Evolutionary conservation across 1,140 invertebrate genomes (phyloP).

Genomic region (Rhopalosiphum padi): DNA sequence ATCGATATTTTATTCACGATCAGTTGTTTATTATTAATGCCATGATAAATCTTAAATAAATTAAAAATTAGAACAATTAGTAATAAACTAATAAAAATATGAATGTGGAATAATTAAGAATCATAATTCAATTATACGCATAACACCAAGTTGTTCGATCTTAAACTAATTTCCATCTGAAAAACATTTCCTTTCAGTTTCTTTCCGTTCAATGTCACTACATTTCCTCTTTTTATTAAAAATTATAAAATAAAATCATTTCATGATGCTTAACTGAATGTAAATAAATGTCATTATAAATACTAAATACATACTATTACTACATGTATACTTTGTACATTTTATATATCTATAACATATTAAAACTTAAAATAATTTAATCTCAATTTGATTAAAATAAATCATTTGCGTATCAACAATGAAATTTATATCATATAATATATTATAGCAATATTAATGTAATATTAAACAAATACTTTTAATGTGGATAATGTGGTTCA

Average conservation of each 20-base stretch:
- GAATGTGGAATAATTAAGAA: neutral
- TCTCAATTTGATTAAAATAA: neutral
- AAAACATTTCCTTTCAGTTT: neutral
- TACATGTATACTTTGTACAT: neutral
- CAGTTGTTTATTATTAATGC: neutral
- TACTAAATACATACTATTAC: neutral
- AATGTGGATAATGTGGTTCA: neutral
- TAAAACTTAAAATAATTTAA: neutral
- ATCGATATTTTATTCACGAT: neutral
- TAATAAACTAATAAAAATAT: neutral
- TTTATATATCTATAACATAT: neutral
- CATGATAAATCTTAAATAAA: neutral
- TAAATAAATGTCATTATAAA: neutral
- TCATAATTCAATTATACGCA: neutral
- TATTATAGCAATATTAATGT: too few relatives aligned
- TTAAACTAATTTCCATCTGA: neutral
- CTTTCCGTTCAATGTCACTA: neutral
- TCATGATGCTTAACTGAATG: neutral
- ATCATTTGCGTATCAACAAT: neutral
- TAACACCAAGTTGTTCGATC: neutral
- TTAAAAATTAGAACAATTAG: neutral
- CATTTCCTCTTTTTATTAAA: neutral
- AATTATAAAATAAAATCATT: conserved; percentile 9
- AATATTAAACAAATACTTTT: too few relatives aligned
- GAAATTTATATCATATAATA: too few relatives aligned